phyloP scores from a whole-genome alignment of 2,888 invertebrate species.

The Tineola bisselliella region DNA sequence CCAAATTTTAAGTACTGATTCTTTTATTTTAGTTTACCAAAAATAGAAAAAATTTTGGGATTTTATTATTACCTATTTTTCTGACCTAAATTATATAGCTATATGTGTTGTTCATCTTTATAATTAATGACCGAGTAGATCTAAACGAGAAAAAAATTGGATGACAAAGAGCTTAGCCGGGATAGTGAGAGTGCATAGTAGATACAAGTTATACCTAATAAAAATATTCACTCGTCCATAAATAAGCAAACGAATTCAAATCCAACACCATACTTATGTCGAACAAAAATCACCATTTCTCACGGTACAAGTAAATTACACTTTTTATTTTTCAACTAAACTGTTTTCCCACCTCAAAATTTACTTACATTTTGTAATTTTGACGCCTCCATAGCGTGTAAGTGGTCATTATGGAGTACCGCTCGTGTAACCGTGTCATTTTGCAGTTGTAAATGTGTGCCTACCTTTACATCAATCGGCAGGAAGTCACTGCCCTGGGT shows the following conservation, averaged over 20 bases:
- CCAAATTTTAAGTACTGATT: too few relatives aligned
- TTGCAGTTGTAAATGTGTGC: neutral
- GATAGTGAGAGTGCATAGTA: too few relatives aligned
- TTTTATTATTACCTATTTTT: too few relatives aligned
- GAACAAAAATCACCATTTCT: neutral
- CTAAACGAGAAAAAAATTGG: too few relatives aligned
- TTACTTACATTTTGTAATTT: slow-evolving; percentile 10
- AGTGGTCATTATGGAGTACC: slow-evolving; percentile 6
- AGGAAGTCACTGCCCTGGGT: neutral
- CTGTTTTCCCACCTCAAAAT: slow-evolving; percentile 8
- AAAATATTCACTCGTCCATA: neutral
- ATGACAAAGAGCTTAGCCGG: too few relatives aligned
- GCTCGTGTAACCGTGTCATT: slow-evolving; percentile 3
- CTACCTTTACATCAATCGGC: neutral
- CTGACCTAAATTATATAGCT: too few relatives aligned
- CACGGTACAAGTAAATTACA: neutral
- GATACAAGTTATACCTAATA: too few relatives aligned
- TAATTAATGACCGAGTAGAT: too few relatives aligned
- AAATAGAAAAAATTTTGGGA: too few relatives aligned
- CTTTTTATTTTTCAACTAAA: neutral
- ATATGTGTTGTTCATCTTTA: too few relatives aligned
- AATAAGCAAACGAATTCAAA: neutral
- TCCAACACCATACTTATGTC: neutral
- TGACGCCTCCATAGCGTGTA: slow-evolving; percentile 11
- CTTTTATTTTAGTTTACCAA: too few relatives aligned